Base-by-base conservation (phyloP, 2,797 vertebrate species). In the Pseudochromis fuscus region DNA sequence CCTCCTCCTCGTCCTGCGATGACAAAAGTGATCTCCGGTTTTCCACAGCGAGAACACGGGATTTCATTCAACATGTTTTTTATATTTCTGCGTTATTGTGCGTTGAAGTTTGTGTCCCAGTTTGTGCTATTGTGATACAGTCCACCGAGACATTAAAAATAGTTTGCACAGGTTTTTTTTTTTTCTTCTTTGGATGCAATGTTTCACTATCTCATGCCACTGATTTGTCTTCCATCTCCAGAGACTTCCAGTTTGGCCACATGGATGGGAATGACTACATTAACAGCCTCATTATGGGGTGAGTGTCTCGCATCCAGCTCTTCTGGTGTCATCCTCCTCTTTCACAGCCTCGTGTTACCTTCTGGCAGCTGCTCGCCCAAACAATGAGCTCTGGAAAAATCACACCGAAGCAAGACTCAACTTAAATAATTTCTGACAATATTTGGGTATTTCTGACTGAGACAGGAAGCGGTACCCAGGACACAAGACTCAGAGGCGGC, bases 261-360 rank as follows among this genome's bases (percentile, higher is more conserved):
- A 98, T 98, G 96, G 96, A 98, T 48, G 98, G 98, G 74, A 98
- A 94, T 57, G 97, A 98, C 85, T 99, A 99, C 86, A 98, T 99
- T 86, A 99, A 98, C 90, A 96, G 96, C 84, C 95, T 99, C 80
- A 94, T 98, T 84, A 99, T 99, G 98, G 96, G 97, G 98, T 99
- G 93, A 97, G 97, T 96, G 82, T 67, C 62, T 77, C 65, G 27
- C 28, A 68, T 75, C 42, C 75, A 59, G 10, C 49, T 38, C 53
- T 31, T 56, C 66, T 75, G 27, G 8, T 64, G 73, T 73, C 75
- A 57, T 38, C 33, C 30, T 35, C 42, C 71, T 70, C 30, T 33
- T 48, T 48, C 70, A 72, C 67, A 56, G 57, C 84, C 71, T 83
- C 67, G 28, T 48, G 66, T 83, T 81, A 75, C 81, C 78, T 76